Conservation (phyloP, 2,888 invertebrate genomes). For the Hemithea aestivaria region DNA sequence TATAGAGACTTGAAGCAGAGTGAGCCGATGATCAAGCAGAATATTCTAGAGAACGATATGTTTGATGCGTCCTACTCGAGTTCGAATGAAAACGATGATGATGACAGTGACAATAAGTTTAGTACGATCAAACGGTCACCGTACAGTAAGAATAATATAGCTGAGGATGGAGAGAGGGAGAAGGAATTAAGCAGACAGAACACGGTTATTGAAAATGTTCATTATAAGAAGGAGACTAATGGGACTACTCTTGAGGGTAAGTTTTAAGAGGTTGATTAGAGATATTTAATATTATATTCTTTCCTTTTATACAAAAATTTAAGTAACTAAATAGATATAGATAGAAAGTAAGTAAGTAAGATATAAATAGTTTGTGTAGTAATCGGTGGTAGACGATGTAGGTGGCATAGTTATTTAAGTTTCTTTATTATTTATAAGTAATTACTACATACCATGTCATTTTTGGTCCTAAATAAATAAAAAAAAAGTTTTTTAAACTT, state of each 20-base stretch:
- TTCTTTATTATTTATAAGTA: too few species aligned
- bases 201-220: constrained; percentile 73
- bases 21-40: constrained; percentile 75
- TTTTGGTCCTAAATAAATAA: neutral
- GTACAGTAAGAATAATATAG: constrained; percentile 74
- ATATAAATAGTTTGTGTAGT: too few species aligned
- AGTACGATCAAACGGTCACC: constrained; percentile 86
- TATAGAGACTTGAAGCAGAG: constrained; percentile 62
- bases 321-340: too few species aligned
- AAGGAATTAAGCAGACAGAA: constrained; percentile 66
- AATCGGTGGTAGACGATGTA: too few species aligned
- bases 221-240: constrained; percentile 67
- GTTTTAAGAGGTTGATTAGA: too few species aligned
- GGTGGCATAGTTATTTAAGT: too few species aligned
- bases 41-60: constrained; percentile 74
- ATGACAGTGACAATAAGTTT: constrained; percentile 84
- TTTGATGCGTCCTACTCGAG: constrained; percentile 73
- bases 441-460: too few species aligned
- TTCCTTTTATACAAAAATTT: too few species aligned
- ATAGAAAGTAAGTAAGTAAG: too few species aligned
- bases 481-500: neutral
- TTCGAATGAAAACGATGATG: constrained; percentile 78
- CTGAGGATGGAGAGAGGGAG: constrained; percentile 44
- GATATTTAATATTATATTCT: too few species aligned
- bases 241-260: constrained; percentile 65